Evolutionary conservation across 2,113 vertebrate genomes (phyloP).

Genomic region (Elaphurus davidianus): DNA sequence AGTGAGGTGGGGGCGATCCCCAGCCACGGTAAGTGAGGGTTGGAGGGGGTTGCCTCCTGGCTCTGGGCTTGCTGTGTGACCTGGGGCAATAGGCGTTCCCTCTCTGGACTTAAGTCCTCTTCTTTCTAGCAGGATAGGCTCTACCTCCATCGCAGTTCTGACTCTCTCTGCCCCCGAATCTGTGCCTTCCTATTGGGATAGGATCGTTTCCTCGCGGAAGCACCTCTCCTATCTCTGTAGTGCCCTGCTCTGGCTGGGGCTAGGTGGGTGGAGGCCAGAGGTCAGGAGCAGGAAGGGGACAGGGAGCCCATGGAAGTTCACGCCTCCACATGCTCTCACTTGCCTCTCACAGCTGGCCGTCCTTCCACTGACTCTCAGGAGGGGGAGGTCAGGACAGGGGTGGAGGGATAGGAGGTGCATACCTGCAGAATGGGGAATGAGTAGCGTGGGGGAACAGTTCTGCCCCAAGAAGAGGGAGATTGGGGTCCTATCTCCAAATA

Average conservation of each 20-base stretch:
- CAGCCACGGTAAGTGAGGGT: constrained; percentile 55
- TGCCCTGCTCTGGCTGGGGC: background rate
- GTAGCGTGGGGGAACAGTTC: background rate
- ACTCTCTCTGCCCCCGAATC: background rate
- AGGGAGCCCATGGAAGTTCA: background rate
- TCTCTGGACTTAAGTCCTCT: background rate
- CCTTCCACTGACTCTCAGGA: constrained; percentile 11
- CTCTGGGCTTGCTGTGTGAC: constrained; percentile 32
- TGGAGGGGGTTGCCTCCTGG: background rate
- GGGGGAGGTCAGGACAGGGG: background rate
- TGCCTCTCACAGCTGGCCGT: background rate
- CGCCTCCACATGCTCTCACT: constrained; percentile 27
- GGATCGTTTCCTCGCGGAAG: background rate
- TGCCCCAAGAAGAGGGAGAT: background rate
- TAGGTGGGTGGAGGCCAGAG: background rate
- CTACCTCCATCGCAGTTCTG: background rate
- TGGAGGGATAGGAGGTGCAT: background rate
- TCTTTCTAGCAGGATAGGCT: background rate
- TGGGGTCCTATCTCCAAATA: background rate
- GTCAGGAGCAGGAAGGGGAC: background rate
- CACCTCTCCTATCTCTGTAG: background rate
- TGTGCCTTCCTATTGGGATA: background rate
- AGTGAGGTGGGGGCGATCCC: constrained; percentile 20
- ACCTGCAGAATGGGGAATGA: background rate
- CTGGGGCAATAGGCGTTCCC: background rate